Base-by-base conservation (phyloP, 53 echinoderm and acorn worm species). In the Paelopatides confundens region DNA sequence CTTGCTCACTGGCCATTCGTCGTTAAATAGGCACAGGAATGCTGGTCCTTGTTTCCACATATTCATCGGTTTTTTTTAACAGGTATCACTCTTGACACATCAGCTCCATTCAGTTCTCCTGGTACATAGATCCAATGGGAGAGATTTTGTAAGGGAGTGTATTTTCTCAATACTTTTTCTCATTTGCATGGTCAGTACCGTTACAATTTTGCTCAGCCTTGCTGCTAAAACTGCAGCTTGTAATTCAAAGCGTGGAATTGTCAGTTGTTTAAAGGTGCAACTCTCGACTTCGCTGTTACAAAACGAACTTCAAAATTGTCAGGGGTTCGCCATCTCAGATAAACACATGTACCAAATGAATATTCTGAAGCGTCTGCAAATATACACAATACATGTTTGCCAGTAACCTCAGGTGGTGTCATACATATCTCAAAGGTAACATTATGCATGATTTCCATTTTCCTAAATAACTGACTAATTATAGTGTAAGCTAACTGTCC, bases 341-440 rank as follows among this genome's bases (percentile, higher is more conserved):
- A 91, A 4, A 86, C 91, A 76, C 86, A 86, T 29, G 89, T 70
- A 17, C 91, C 91, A 30, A 85, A n/a, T n/a, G n/a, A n/a, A n/a
- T n/a, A n/a, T 77, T 90, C 90, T 0, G 93, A 90, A 8, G 93
- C 93, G 54, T 93, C 93, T 1, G 77, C 70, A 76, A 90, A 93
- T 63, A 93, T 79, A 38, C 90, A 90, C n/a, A n/a, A n/a, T n/a
- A n/a, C n/a, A n/a, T n/a, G n/a, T n/a, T n/a, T n/a, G n/a, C n/a
- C n/a, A n/a, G n/a, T n/a, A n/a, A n/a, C n/a, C n/a, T n/a, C n/a
- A n/a, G n/a, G n/a, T n/a, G n/a, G n/a, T n/a, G n/a, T n/a, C n/a
- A n/a, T n/a, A n/a, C n/a, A n/a, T n/a, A n/a, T n/a, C n/a, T n/a
- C n/a, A n/a, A n/a, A n/a, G n/a, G n/a, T n/a, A n/a, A n/a, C n/a